Evolutionary conservation across 2,797 vertebrate genomes (phyloP), one percentile per base, ranked within the genome.

Genomic region (Falco cherrug): DNA sequence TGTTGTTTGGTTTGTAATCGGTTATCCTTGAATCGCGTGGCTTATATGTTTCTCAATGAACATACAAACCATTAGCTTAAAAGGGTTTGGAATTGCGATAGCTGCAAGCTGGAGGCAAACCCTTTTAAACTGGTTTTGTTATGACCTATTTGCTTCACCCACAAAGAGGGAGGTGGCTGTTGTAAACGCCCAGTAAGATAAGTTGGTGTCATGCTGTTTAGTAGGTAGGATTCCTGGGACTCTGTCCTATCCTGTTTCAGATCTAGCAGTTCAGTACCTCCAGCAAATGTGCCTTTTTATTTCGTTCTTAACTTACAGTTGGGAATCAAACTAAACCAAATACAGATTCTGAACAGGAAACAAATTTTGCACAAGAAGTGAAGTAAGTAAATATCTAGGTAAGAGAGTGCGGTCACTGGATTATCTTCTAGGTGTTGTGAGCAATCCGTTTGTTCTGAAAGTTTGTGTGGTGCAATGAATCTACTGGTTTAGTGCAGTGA

Each of bases 41-140:
- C 50, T 89, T 87, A 22, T 9, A 0, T 68, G 60, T 85, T 95
- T 85, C 68, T 97, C 31, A 1, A 6, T 47, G 64, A 83, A 37
- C 67, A 11, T 56, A 43, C 79, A 77, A 83, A 29, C 78, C 60
- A 92, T 95, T 87, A 87, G 64, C 64, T 87, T 92, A 71, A 85
- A 87, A 94, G 53, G 60, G 33, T 64, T 85, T 92, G 95, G 87
- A 45, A 17, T 17, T 57, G 87, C 16, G 7, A 57, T 57, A 84
- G 93, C 75, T 89, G 65, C 75, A 31, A 84, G 64, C 79, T 81
- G 76, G 61, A 69, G 61, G 79, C 71, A 57, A 65, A 31, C 82
- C 65, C 71, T 69, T 76, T 84, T 65, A 4, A 89, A 87, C 83
- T 94, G 94, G 65, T 78, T 77, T 86, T 78, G 63, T 89, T 87